Base-by-base conservation (phyloP, 1,140 invertebrate genomes). In the Zaprionus gabonicus region DNA sequence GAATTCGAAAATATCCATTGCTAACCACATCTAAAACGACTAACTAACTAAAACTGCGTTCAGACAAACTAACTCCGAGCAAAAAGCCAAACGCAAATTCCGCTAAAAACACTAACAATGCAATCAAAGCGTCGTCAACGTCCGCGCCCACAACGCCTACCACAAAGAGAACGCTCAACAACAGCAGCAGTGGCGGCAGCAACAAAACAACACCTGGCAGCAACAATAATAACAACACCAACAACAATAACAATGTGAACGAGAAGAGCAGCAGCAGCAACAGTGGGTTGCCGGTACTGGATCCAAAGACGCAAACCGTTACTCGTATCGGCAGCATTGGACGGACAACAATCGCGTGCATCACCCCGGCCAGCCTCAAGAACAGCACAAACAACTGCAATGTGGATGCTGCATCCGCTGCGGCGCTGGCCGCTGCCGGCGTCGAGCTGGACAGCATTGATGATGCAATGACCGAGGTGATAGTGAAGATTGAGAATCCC, bases 401-500 rank as follows among this genome's bases (percentile, higher is more conserved):
- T 71, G 81, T 92, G 57, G 91, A 86, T 69, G 91, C 86, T 7
- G 87, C 81, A 23, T 91, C 91, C 38, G 87, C 91, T 6, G 91
- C 91, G 4, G 91, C 82, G 1, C 60, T 92, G 56, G 87, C 91
- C 20, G 91, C 91, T 20, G 91, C 91, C 1, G 91, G 91, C 34
- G 91, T 92, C 3, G 91, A 92, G 58, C 55, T 92, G 60, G 91
- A 92, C 51, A 86, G 82, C 46, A 91, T 92, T 36, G 91, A 92
- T 62, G 86, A 91, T 51, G 69, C 76, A 46, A 92, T 88, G 82
- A 92, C 91, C 49, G 91, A 92, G 73, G 83, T 92, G 60, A 90
- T 92, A 59, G 91, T 92, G 4, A 92, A 92, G 75, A 92, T 92
- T 46, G 91, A 92, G 76, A 87, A 91, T 72, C 85, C 87, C 0